These are phyloP conservation scores for Drosophila barbarae DNA, from an alignment of 2,888 invertebrate genomes.

Conservation along the genomic window DNA sequence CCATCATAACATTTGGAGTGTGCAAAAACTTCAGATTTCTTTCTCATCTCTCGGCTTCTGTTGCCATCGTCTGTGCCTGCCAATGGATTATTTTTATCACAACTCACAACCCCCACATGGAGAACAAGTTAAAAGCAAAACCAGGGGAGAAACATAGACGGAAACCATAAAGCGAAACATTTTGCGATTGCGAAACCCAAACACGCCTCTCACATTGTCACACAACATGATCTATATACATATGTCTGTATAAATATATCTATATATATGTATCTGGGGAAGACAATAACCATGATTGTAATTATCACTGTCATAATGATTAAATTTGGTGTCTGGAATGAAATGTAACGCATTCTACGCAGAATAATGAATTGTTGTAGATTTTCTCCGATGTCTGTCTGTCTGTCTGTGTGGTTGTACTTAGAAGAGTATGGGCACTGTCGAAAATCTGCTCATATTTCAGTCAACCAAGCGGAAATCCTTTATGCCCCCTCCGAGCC, in stretches of 20 bases:
- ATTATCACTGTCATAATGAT: constrained; percentile 44
- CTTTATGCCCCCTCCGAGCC: constrained; percentile 46
- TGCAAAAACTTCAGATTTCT: constrained; percentile 31
- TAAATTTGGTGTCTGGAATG: constrained; percentile 37
- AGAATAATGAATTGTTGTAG: constrained; percentile 60
- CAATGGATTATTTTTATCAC: constrained; percentile 41
- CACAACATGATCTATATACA: constrained; percentile 48
- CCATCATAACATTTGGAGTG: constrained; percentile 50
- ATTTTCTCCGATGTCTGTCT: background rate
- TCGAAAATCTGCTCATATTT: constrained; percentile 70
- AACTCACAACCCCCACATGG: constrained; percentile 22
- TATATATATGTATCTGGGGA: background rate
- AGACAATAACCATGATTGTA: constrained; percentile 24
- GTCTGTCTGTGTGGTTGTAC: constrained; percentile 4
- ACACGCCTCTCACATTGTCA: constrained; percentile 72
- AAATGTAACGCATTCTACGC: constrained; percentile 63
- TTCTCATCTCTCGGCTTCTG: constrained; percentile 28
- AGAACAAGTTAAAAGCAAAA: constrained; percentile 16
- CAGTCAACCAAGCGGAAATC: constrained; percentile 74
- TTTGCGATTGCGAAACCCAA: constrained; percentile 68
- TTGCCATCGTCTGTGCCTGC: constrained; percentile 22
- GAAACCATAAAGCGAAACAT: constrained; percentile 53
- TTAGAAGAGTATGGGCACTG: constrained; percentile 36
- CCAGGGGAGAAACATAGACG: constrained; percentile 13
- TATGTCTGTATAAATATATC: constrained; percentile 32